Evolutionary conservation across 2,113 vertebrate genomes (phyloP).

Genomic region (Myrmecobius fasciatus): DNA sequence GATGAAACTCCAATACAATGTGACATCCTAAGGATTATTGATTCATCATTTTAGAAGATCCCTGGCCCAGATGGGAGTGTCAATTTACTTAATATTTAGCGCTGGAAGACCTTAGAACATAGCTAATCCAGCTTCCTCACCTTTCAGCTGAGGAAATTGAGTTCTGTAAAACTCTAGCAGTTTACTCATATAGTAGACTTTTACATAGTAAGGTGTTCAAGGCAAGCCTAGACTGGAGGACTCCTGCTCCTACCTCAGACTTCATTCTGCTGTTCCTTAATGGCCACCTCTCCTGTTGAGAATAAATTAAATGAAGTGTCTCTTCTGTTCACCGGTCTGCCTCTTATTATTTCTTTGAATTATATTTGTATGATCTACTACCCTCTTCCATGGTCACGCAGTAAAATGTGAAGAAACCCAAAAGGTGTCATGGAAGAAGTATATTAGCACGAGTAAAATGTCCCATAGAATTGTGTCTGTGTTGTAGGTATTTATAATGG

Average conservation of each 20-base stretch:
- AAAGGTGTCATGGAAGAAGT: neutral
- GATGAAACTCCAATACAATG: neutral
- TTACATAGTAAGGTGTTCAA: neutral
- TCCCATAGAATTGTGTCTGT: neutral
- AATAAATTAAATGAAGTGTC: neutral
- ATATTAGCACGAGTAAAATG: neutral
- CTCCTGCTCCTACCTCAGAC: neutral
- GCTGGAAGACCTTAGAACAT: neutral
- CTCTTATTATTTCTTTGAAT: constrained; percentile 1
- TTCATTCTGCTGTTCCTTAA: neutral
- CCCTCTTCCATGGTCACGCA: neutral
- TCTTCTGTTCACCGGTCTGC: neutral
- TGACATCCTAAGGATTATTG: neutral
- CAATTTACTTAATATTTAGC: neutral
- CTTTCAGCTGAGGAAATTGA: neutral
- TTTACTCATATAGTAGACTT: neutral
- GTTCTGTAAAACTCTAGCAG: neutral
- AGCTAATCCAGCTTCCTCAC: neutral
- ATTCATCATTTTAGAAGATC: neutral
- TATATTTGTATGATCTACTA: neutral
- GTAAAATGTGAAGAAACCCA: constrained; percentile 5
- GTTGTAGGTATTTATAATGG: neutral
- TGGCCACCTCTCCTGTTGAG: neutral
- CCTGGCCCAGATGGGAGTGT: neutral
- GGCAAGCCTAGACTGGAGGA: fast-evolving